A percentile compares a stretch with the other conserved stretches of the same genome.
phyloP scores from a whole-genome alignment of 2,888 invertebrate genomes.

The Helicoverpa assulta region DNA sequence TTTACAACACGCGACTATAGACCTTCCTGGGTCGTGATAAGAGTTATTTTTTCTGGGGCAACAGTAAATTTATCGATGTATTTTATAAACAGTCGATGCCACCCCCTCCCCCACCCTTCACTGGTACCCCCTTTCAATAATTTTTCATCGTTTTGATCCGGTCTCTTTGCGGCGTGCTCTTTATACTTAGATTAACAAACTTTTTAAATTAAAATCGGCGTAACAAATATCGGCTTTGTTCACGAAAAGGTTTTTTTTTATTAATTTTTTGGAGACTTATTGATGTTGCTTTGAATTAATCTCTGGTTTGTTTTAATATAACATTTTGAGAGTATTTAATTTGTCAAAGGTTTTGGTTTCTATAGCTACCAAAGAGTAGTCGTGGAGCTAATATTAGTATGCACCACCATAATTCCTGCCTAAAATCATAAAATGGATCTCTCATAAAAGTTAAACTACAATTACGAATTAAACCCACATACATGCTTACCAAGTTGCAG shows the following conservation, averaged over 20 bases:
- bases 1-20: conserved; percentile 40
- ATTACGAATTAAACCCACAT: too few relatives aligned
- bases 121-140: conserved; percentile 88
- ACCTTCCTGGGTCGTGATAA: conserved; percentile 57
- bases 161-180: conserved; percentile 87
- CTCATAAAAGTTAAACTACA: too few relatives aligned
- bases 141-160: conserved; percentile 90
- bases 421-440: too few relatives aligned
- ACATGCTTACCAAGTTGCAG: too few relatives aligned
- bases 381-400: too few relatives aligned
- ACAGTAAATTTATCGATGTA: conserved; percentile 71
- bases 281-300: conserved; percentile 46
- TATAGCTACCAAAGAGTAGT: neutral
- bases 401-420: too few relatives aligned
- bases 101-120: conserved; percentile 74
- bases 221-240: conserved; percentile 80
- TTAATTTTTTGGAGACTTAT: conserved; percentile 62
- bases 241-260: conserved; percentile 64
- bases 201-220: conserved; percentile 88
- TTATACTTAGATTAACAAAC: conserved; percentile 90
- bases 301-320: conserved; percentile 35
- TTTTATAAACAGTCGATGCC: conserved; percentile 84
- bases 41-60: conserved; percentile 28
- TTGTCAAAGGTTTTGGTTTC: conserved; percentile 9
- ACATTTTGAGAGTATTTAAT: conserved; percentile 9